Evolutionary conservation across 2,797 vertebrate genomes (phyloP).

Genomic region (Myiotriccus ornatus): DNA sequence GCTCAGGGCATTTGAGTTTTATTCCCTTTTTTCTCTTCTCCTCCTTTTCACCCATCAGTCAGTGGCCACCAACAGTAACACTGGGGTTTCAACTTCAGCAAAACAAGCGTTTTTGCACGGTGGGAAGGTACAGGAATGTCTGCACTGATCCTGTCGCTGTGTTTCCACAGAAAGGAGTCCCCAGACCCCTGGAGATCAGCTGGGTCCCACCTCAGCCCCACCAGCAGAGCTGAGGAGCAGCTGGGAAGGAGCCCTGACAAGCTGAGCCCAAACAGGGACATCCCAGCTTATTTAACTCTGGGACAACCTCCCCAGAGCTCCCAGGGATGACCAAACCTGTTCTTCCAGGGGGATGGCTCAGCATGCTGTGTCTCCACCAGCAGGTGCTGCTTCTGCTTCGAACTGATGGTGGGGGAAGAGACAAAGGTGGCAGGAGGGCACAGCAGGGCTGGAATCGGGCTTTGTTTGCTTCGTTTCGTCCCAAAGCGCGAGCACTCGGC

Average conservation of each 20-base stretch:
- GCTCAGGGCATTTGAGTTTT: background rate
- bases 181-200: background rate
- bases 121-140: background rate
- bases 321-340: background rate
- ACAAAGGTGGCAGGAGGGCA: background rate
- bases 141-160: background rate
- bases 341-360: background rate
- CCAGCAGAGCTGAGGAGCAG: background rate
- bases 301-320: background rate
- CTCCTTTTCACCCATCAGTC: background rate
- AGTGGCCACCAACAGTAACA: background rate
- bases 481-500: background rate
- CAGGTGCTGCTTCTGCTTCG: slow-evolving; percentile 54
- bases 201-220: background rate
- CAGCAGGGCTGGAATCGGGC: background rate
- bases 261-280: background rate
- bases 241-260: background rate
- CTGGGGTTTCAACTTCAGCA: background rate
- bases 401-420: background rate
- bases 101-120: accelerated
- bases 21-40: background rate
- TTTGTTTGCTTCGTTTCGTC: background rate
- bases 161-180: background rate
- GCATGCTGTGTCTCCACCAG: background rate
- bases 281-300: background rate